A percentile compares a stretch with the other conserved stretches of the same genome.
These are phyloP conservation scores for Hylomyscus alleni DNA, from an alignment of 2,797 vertebrate genomes.

Conservation along the genomic window DNA sequence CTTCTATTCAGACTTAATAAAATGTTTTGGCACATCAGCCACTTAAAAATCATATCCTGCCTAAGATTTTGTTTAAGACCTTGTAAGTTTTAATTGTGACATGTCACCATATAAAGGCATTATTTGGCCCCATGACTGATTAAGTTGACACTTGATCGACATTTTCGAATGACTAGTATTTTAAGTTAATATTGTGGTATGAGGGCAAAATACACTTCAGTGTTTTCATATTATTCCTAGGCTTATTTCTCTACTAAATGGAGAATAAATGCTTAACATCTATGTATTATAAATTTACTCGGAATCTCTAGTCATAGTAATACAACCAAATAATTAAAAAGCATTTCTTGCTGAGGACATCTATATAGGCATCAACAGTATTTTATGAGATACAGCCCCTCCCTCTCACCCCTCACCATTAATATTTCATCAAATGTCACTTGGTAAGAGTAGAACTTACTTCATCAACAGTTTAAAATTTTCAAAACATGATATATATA, in stretches of 20 bases:
- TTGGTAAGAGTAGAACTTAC: conserved; percentile 7
- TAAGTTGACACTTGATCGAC: conserved; percentile 4
- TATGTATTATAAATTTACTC: conserved; percentile 1
- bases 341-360: not conserved
- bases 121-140: not conserved
- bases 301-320: conserved; percentile 4
- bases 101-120: not conserved
- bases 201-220: not conserved
- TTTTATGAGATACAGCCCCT: not conserved
- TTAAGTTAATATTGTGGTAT: not conserved
- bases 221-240: not conserved
- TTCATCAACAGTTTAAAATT: not conserved
- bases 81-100: conserved; percentile 21
- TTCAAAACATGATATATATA: not conserved
- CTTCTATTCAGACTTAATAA: not conserved
- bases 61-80: conserved; percentile 38
- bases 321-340: not conserved
- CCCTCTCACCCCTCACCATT: not conserved
- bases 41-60: conserved; percentile 56
- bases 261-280: conserved; percentile 3
- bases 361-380: not conserved
- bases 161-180: conserved; percentile 37
- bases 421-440: not conserved
- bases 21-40: not conserved
- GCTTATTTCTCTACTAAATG: not conserved